Evolutionary conservation across 2,797 vertebrate species (phyloP).

Genomic region (Chelon auratus): DNA sequence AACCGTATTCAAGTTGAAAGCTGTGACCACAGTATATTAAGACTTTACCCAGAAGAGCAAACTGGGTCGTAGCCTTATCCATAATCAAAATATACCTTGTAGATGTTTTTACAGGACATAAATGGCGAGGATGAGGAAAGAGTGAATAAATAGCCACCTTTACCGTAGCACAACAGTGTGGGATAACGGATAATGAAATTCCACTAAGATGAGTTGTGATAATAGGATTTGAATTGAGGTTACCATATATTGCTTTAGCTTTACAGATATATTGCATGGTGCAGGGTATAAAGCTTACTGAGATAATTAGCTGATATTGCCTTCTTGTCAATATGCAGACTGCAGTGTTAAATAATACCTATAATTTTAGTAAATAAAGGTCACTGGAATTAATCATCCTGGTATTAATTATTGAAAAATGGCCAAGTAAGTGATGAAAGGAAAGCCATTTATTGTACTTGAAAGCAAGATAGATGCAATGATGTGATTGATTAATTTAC

Average conservation of each 20-base stretch:
- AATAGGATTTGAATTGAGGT: slow-evolving; percentile 45
- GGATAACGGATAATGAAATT: slow-evolving; percentile 32
- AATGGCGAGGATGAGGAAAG: slow-evolving; percentile 28
- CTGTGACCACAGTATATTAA: slow-evolving; percentile 55
- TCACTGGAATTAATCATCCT: slow-evolving; percentile 67
- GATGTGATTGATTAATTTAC: slow-evolving; percentile 82
- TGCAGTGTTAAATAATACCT: slow-evolving; percentile 56
- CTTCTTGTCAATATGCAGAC: slow-evolving; percentile 54
- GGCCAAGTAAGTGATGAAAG: slow-evolving; percentile 73
- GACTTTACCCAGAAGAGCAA: slow-evolving; percentile 52
- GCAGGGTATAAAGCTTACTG: slow-evolving; percentile 33
- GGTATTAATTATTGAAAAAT: slow-evolving; percentile 74
- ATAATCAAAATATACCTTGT: slow-evolving; percentile 60
- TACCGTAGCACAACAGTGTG: slow-evolving; percentile 22
- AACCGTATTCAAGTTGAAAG: slow-evolving; percentile 68
- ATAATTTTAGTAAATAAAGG: slow-evolving; percentile 66
- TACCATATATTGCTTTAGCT: slow-evolving; percentile 15
- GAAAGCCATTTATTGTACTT: slow-evolving; percentile 78
- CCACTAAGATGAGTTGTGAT: slow-evolving; percentile 33
- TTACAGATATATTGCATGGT: slow-evolving; percentile 21
- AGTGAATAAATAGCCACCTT: slow-evolving; percentile 25
- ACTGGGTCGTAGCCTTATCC: slow-evolving; percentile 58
- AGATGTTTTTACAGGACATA: slow-evolving; percentile 25
- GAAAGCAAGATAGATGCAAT: slow-evolving; percentile 74
- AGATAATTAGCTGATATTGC: slow-evolving; percentile 57